These are phyloP conservation scores for Regulus satrapa DNA, from an alignment of 2,113 vertebrate species.

Conservation along the genomic window DNA sequence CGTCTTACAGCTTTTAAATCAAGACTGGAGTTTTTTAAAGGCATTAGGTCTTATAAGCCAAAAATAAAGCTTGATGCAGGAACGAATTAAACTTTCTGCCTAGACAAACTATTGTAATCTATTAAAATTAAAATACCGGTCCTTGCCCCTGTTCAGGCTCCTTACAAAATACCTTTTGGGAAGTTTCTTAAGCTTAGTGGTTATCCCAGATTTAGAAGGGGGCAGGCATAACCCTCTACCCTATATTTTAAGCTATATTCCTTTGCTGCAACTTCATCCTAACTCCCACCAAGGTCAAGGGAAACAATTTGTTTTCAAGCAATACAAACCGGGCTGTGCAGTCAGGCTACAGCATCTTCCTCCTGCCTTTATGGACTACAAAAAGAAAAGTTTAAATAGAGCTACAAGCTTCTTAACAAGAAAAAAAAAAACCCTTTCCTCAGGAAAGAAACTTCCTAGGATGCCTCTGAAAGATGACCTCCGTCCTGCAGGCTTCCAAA, in stretches of 20 bases:
- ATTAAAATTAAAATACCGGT: constrained; percentile 6
- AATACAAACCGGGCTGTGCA: background rate
- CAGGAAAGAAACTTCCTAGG: background rate
- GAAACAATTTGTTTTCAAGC: background rate
- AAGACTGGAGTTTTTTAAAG: background rate
- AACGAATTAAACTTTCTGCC: background rate
- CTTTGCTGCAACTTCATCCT: background rate
- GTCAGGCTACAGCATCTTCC: background rate
- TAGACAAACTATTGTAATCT: background rate
- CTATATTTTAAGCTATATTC: background rate
- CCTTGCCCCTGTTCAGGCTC: background rate
- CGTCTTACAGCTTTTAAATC: background rate
- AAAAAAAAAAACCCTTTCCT: background rate
- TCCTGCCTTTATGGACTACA: background rate
- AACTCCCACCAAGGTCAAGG: background rate
- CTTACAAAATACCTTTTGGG: background rate
- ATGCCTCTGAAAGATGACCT: background rate
- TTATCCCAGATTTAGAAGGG: background rate
- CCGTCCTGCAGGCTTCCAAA: background rate
- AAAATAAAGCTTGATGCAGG: background rate
- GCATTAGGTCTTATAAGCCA: background rate
- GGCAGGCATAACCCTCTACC: background rate
- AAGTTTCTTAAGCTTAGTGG: background rate
- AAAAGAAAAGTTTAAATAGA: background rate
- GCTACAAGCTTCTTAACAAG: background rate